These are phyloP conservation scores for Platynereis dumerilii DNA, from an alignment of 2,888 invertebrate genomes.

Conservation along the genomic window DNA sequence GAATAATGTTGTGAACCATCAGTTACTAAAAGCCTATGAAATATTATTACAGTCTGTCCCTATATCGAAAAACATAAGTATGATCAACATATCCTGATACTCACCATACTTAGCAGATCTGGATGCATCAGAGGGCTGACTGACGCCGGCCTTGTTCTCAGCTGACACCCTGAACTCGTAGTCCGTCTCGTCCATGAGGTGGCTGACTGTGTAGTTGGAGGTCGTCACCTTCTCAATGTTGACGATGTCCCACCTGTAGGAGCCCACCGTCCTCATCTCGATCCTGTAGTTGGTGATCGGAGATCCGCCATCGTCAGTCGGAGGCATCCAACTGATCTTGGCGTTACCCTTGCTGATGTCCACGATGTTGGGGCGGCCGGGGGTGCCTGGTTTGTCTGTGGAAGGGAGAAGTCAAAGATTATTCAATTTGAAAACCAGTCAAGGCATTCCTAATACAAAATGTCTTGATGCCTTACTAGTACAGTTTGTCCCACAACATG, in stretches of 20 bases:
- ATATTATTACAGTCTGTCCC: background rate
- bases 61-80: too few relatives aligned
- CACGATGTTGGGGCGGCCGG: slow-evolving; percentile 38
- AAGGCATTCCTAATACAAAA: too few relatives aligned
- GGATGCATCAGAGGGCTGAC: slow-evolving; percentile 69
- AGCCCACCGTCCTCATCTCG: slow-evolving; percentile 41
- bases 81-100: too few relatives aligned
- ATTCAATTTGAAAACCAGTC: too few relatives aligned
- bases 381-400: slow-evolving; percentile 40
- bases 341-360: slow-evolving; percentile 36
- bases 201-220: slow-evolving; percentile 36
- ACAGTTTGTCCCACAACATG: too few relatives aligned
- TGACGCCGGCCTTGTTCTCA: slow-evolving; percentile 80
- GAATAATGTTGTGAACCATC: too few relatives aligned
- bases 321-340: slow-evolving; percentile 40
- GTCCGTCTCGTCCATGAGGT: slow-evolving; percentile 60
- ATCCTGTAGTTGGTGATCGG: slow-evolving; percentile 45
- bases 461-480: too few relatives aligned
- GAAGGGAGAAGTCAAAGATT: too few relatives aligned
- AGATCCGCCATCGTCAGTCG: slow-evolving; percentile 45
- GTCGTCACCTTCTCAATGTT: slow-evolving; percentile 31
- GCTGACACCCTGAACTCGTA: slow-evolving; percentile 87
- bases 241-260: slow-evolving; percentile 27
- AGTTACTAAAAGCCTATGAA: background rate
- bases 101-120: slow-evolving; percentile 38